Percentiles rank a stretch among this genome's conserved stretches.
These are phyloP conservation scores for Arrhopalites spinosus DNA, from an alignment of 2,888 invertebrate species.

Conservation along the genomic window DNA sequence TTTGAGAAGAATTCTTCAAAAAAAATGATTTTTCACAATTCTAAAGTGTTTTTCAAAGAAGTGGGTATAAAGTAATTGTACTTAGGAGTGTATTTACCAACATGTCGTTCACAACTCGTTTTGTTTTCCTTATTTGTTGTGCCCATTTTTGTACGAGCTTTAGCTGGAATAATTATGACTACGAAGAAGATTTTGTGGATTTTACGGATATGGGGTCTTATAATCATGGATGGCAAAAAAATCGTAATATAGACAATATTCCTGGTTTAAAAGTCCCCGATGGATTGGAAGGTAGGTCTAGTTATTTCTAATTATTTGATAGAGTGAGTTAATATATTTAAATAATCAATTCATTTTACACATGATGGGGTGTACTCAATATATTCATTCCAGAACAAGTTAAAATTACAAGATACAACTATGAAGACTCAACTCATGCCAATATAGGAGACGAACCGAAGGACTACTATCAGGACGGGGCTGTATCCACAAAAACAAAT, in stretches of 20 bases:
- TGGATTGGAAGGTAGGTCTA: slow-evolving; percentile 24
- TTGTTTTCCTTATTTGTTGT: neutral
- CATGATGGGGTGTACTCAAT: too few species aligned
- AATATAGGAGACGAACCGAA: neutral
- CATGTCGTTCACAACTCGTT: neutral
- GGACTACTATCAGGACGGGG: neutral
- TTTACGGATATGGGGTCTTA: slow-evolving; percentile 55
- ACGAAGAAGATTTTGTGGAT: slow-evolving; percentile 44
- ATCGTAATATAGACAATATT: slow-evolving; percentile 22
- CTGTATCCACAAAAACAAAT: slow-evolving; percentile 23
- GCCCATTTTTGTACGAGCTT: neutral
- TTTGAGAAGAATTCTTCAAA: too few species aligned
- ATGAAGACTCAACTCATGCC: neutral
- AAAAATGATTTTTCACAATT: too few species aligned
- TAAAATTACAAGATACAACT: slow-evolving; percentile 21
- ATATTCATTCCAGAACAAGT: slow-evolving; percentile 8
- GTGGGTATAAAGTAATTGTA: too few species aligned
- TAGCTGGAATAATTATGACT: slow-evolving; percentile 3
- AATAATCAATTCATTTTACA: too few species aligned
- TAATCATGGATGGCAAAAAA: slow-evolving; percentile 47
- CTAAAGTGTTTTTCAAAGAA: too few species aligned
- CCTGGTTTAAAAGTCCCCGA: neutral
- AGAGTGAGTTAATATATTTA: slow-evolving; percentile 8
- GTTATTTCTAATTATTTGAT: neutral
- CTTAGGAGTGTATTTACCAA: too few species aligned